Evolutionary conservation across 2,888 invertebrate species (phyloP).

Genomic region (Amphimallon solstitiale): DNA sequence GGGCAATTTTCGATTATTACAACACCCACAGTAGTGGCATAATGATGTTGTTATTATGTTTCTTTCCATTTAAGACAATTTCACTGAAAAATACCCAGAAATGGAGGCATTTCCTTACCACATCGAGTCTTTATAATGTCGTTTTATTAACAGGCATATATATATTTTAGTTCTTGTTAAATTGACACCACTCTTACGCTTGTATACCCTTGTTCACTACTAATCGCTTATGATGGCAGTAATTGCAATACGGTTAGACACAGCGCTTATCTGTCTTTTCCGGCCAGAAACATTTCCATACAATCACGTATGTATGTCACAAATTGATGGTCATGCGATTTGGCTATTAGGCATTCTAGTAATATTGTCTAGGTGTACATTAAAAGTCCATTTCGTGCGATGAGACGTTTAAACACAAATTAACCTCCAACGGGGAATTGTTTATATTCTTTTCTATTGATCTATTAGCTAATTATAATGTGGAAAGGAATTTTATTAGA

Average conservation of each 20-base stretch:
- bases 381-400: slow-evolving; percentile 6
- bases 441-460: slow-evolving; percentile 4
- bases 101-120: too few species aligned
- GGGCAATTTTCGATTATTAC: too few species aligned
- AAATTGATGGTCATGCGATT: slow-evolving; percentile 23
- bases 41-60: too few species aligned
- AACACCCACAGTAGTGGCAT: too few species aligned
- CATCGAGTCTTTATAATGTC: too few species aligned
- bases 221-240: slow-evolving; percentile 1
- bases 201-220: background rate
- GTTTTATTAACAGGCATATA: too few species aligned
- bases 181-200: too few species aligned
- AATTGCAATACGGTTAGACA: background rate
- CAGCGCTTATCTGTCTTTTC: slow-evolving; percentile 10
- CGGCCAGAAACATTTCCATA: slow-evolving; percentile 23
- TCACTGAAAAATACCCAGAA: too few species aligned
- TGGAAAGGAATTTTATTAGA: background rate
- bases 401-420: background rate
- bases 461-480: slow-evolving; percentile 17
- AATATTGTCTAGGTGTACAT: slow-evolving; percentile 16
- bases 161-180: too few species aligned
- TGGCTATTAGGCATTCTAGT: slow-evolving; percentile 16
- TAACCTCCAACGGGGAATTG: background rate
- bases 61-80: too few species aligned
- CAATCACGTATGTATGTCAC: slow-evolving; percentile 9